Conservation (phyloP, 1,140 invertebrate genomes). For the Aricia agestis region DNA sequence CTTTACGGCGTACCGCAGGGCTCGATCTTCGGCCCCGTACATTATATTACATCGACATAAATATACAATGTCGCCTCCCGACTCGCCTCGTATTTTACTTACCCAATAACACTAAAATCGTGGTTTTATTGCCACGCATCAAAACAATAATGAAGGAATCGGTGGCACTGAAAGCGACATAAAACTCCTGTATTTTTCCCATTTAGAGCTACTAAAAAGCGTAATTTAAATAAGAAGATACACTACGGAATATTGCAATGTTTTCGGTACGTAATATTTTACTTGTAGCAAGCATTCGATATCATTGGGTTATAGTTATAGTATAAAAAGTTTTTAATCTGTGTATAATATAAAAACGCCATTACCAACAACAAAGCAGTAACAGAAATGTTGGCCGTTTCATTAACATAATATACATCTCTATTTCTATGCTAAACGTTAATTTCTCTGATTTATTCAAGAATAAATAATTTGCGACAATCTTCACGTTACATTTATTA, state of each 20-base stretch:
- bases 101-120: conserved; percentile 11
- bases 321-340: too few species aligned
- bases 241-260: neutral
- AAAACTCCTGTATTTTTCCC: neutral
- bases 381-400: too few species aligned
- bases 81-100: conserved; percentile 4
- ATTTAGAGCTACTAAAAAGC: neutral
- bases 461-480: too few species aligned
- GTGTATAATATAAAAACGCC: too few species aligned
- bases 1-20: neutral
- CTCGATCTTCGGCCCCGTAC: neutral
- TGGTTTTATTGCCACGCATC: conserved; percentile 7
- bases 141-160: conserved; percentile 15
- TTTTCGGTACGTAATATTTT: neutral
- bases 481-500: too few species aligned
- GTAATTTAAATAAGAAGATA: neutral
- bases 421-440: too few species aligned
- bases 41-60: neutral
- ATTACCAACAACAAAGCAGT: too few species aligned
- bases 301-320: too few species aligned
- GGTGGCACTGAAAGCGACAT: conserved; percentile 1
- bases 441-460: too few species aligned
- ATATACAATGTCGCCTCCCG: conserved; percentile 12
- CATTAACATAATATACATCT: too few species aligned
- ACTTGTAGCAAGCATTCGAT: too few species aligned